phyloP scores from a whole-genome alignment of 2,797 vertebrate genomes.

The Pristis pectinata region DNA sequence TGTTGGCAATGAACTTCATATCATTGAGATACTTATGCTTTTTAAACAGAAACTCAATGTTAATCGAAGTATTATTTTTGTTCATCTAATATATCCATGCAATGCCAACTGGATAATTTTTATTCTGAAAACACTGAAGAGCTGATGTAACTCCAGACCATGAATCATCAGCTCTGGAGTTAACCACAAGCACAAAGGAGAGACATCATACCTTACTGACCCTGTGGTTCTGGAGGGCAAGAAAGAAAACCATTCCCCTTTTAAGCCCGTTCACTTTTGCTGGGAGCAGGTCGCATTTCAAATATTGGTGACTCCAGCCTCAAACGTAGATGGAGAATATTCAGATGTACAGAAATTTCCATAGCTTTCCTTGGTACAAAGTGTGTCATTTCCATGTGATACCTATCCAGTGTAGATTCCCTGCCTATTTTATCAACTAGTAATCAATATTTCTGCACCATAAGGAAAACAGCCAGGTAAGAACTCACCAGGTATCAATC shows the following conservation, averaged over 20 bases:
- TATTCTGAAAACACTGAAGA: neutral
- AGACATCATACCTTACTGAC: slow-evolving; percentile 11
- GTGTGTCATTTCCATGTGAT: neutral
- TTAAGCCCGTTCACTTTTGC: neutral
- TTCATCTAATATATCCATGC: slow-evolving; percentile 18
- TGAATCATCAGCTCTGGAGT: slow-evolving; percentile 14
- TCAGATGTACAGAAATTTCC: neutral
- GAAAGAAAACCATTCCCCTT: slow-evolving; percentile 19
- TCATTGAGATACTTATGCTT: neutral
- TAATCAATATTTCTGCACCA: neutral
- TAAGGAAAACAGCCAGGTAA: neutral
- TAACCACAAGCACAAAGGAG: neutral
- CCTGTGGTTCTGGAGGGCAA: neutral
- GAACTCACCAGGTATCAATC: neutral
- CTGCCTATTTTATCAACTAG: neutral
- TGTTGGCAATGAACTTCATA: neutral
- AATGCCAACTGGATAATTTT: slow-evolving; percentile 27
- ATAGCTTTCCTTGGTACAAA: neutral
- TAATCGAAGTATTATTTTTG: slow-evolving; percentile 9
- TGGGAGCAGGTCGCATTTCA: neutral
- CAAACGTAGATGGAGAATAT: neutral
- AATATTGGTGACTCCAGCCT: neutral
- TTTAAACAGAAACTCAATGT: neutral
- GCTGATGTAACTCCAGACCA: slow-evolving; percentile 19
- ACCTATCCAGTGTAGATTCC: neutral